Evolutionary conservation across 1,140 invertebrate species (phyloP).

Genomic region (Piezodorus guildinii): DNA sequence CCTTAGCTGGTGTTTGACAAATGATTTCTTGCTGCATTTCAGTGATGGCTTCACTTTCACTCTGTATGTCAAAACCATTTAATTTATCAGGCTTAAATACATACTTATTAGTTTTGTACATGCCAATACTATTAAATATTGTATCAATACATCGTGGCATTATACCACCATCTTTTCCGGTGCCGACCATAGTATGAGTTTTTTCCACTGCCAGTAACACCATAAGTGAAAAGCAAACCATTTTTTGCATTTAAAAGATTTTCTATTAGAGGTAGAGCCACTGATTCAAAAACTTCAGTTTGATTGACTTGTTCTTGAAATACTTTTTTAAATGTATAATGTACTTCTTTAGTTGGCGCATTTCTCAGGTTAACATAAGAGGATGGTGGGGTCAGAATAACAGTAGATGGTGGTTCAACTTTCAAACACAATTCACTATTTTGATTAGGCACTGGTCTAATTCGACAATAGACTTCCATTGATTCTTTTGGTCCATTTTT

Average conservation of each 20-base stretch:
- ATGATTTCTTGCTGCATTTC: slow-evolving; percentile 40
- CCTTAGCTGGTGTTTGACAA: background rate
- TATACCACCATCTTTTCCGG: slow-evolving; percentile 43
- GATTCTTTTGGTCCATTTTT: slow-evolving; percentile 24
- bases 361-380: slow-evolving; percentile 46
- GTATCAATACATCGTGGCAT: slow-evolving; percentile 70
- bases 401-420: slow-evolving; percentile 53
- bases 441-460: slow-evolving; percentile 25
- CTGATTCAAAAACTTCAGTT: slow-evolving; percentile 47
- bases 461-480: slow-evolving; percentile 29
- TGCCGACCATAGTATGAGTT: slow-evolving; percentile 84
- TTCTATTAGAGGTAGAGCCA: slow-evolving; percentile 70
- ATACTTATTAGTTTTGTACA: slow-evolving; percentile 66
- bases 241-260: slow-evolving; percentile 71
- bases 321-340: slow-evolving; percentile 70
- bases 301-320: slow-evolving; percentile 70
- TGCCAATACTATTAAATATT: slow-evolving; percentile 78
- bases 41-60: slow-evolving; percentile 72
- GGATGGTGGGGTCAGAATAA: slow-evolving; percentile 48
- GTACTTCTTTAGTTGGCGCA: slow-evolving; percentile 50
- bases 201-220: slow-evolving; percentile 93
- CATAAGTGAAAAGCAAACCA: slow-evolving; percentile 87
- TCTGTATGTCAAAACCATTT: slow-evolving; percentile 87
- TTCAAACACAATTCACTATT: slow-evolving; percentile 46
- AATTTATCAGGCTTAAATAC: slow-evolving; percentile 85